Conservation (phyloP, 2,888 invertebrate species). For the Eumacrocentrus americanus region DNA sequence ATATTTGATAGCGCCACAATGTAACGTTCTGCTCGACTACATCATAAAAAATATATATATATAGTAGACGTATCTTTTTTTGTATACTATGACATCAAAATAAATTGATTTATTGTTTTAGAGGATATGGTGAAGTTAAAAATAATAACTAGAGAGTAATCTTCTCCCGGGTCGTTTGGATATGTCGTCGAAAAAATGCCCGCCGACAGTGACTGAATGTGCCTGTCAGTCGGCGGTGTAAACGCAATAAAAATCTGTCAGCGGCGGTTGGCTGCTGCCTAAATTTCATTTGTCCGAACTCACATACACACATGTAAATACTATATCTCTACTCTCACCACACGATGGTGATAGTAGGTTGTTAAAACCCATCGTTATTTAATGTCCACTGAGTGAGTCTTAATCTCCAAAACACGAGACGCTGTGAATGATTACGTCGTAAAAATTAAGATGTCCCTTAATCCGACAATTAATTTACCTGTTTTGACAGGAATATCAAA, state of each 20-base stretch:
- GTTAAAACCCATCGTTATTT: slow-evolving; percentile 23
- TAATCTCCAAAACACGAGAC: slow-evolving; percentile 21
- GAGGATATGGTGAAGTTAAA: neutral
- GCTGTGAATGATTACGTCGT: slow-evolving; percentile 19
- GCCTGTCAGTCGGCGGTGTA: slow-evolving; percentile 34
- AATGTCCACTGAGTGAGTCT: slow-evolving; percentile 22
- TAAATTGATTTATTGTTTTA: neutral
- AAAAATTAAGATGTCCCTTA: slow-evolving; percentile 23
- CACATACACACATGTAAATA: neutral
- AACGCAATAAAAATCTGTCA: slow-evolving; percentile 36
- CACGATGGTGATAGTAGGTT: neutral
- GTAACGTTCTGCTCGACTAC: too few relatives aligned
- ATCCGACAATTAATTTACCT: slow-evolving; percentile 20
- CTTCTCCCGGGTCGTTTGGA: neutral
- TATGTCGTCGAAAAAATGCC: neutral
- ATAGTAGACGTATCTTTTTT: too few relatives aligned
- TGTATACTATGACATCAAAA: too few relatives aligned
- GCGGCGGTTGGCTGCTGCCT: slow-evolving; percentile 13
- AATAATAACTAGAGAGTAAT: neutral
- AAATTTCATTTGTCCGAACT: slow-evolving; percentile 17
- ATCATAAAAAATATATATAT: too few relatives aligned
- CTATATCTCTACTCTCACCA: neutral
- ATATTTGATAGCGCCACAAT: neutral
- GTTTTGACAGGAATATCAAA: slow-evolving; percentile 11
- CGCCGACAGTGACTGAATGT: slow-evolving; percentile 35